Percentiles rank a stretch among this genome's conserved stretches.
Conservation (phyloP, 2,113 vertebrate genomes). For the Calyptomena viridis region DNA sequence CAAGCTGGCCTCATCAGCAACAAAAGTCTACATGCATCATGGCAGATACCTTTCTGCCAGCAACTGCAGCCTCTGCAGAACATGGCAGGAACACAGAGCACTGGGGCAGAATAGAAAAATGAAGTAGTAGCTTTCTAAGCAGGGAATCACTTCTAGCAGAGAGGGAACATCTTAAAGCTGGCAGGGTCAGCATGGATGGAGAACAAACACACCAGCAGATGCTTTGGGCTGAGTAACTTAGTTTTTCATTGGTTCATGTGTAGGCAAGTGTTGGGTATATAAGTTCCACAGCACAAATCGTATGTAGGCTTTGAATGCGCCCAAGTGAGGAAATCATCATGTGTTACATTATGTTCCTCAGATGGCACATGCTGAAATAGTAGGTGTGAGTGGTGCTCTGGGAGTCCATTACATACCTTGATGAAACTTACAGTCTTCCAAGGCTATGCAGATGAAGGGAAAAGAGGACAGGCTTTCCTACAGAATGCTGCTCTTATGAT, state of each 20-base stretch:
- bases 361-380: background rate
- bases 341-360: background rate
- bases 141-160: background rate
- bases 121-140: background rate
- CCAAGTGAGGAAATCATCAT: background rate
- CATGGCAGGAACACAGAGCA: background rate
- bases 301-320: background rate
- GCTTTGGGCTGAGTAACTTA: background rate
- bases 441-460: slow-evolving; percentile 7
- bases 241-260: background rate
- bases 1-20: background rate
- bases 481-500: background rate
- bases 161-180: background rate
- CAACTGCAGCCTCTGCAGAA: background rate
- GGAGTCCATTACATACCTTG: background rate
- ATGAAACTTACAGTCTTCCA: background rate
- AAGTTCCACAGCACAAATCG: background rate
- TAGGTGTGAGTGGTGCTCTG: background rate
- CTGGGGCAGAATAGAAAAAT: background rate
- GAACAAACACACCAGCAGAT: background rate
- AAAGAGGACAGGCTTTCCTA: background rate
- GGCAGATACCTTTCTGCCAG: background rate
- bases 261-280: background rate
- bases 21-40: background rate
- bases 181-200: background rate